Evolutionary conservation across 2,888 invertebrate species (phyloP).

Genomic region (Machimus atricapillus): DNA sequence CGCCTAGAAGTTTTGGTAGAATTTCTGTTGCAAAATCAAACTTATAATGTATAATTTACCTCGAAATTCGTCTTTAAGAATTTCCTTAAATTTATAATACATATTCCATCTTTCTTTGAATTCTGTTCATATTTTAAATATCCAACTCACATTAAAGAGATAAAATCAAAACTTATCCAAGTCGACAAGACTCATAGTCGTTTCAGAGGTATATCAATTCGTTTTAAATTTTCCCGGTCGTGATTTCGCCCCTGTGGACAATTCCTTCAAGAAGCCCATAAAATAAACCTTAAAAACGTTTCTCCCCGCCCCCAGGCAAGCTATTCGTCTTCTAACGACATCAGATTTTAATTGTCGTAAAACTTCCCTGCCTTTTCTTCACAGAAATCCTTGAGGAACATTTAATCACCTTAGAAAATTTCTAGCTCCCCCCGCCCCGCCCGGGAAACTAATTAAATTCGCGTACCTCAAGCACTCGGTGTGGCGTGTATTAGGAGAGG

Average conservation of each 20-base stretch:
- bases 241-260: not conserved
- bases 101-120: not conserved
- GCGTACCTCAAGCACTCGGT: not conserved
- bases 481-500: not conserved
- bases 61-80: not conserved
- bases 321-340: constrained; percentile 8
- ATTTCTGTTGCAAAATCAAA: not conserved
- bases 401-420: constrained; percentile 28
- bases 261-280: not conserved
- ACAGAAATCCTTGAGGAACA: not conserved
- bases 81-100: not conserved
- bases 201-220: not conserved
- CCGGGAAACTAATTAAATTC: constrained; percentile 18
- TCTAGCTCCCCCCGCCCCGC: not conserved
- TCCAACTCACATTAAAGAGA: not conserved
- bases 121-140: not conserved
- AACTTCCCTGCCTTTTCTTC: not conserved
- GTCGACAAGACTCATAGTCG: not conserved
- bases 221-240: not conserved
- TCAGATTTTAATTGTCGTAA: constrained; percentile 31
- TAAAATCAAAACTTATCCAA: not conserved
- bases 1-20: too few relatives aligned
- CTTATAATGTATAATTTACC: not conserved
- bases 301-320: too few relatives aligned
- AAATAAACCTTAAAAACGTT: not conserved